Evolutionary conservation across 2,113 vertebrate species (phyloP).

Genomic region (Ranitomeya variabilis): DNA sequence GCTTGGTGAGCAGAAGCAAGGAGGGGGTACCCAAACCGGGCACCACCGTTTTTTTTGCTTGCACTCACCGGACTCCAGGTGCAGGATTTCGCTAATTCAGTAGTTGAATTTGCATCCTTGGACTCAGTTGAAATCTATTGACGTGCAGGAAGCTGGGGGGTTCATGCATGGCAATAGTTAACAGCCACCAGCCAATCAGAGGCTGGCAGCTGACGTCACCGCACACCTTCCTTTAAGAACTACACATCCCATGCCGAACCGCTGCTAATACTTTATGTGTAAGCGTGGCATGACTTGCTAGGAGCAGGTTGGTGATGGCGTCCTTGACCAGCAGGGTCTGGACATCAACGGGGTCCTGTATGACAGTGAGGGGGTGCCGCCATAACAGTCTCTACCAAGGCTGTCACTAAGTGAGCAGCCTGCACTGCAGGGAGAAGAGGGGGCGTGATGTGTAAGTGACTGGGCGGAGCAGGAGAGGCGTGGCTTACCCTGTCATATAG

Average conservation of each 20-base stretch:
- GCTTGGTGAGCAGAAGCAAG: too few species aligned
- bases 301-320: slow-evolving; percentile 69
- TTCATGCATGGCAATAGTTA: too few species aligned
- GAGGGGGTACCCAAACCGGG: too few species aligned
- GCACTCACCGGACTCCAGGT: too few species aligned
- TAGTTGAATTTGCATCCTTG: too few species aligned
- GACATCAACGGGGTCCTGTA: slow-evolving; percentile 89
- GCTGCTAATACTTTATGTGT: not conserved
- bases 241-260: slow-evolving; percentile 73
- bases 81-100: too few species aligned
- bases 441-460: not conserved
- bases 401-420: slow-evolving; percentile 78
- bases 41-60: too few species aligned
- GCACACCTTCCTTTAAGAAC: slow-evolving; percentile 41
- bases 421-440: rapidly evolving
- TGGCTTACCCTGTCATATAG: not conserved
- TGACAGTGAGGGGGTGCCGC: slow-evolving; percentile 80
- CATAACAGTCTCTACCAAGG: slow-evolving; percentile 84
- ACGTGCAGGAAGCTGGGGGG: too few species aligned
- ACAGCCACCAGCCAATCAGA: too few species aligned
- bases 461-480: slow-evolving; percentile 9
- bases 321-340: slow-evolving; percentile 72
- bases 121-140: too few species aligned
- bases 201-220: too few species aligned
- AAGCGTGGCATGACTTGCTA: not conserved